phyloP scores from a whole-genome alignment of 1,140 invertebrate species.

The Halesus radiatus region DNA sequence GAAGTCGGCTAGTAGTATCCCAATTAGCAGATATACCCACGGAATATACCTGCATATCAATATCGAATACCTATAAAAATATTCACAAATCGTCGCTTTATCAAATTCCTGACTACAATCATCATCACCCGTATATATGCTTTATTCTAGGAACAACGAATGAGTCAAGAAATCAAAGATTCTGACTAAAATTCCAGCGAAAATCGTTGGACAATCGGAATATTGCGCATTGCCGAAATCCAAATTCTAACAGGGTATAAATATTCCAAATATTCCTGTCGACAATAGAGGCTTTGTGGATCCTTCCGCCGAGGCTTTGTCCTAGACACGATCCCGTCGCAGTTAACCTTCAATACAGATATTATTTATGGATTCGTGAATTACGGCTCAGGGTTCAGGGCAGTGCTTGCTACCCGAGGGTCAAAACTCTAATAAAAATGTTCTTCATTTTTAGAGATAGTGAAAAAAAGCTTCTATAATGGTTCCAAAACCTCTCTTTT shows the following conservation, averaged over 20 bases:
- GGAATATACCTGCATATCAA: too few species aligned
- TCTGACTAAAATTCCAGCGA: background rate
- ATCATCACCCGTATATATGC: background rate
- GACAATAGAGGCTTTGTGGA: background rate
- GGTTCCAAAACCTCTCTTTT: too few species aligned
- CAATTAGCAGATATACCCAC: too few species aligned
- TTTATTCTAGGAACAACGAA: background rate
- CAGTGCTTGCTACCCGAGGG: background rate
- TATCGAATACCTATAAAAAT: too few species aligned
- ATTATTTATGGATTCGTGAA: constrained; percentile 29
- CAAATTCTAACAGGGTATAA: constrained; percentile 5
- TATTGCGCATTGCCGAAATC: background rate
- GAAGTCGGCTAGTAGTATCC: too few species aligned
- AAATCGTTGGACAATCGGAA: background rate
- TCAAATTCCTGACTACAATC: background rate
- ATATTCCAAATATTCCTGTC: background rate
- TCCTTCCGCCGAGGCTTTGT: background rate
- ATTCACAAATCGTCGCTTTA: too few species aligned
- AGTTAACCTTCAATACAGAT: constrained; percentile 9
- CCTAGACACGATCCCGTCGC: constrained; percentile 6
- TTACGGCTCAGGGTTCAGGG: background rate
- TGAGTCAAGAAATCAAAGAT: constrained; percentile 2
- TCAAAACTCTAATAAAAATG: background rate
- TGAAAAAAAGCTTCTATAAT: too few species aligned
- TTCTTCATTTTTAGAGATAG: too few species aligned